Evolutionary conservation across 2,888 invertebrate genomes (phyloP).

Genomic region (Leptinotarsa tumamoca): DNA sequence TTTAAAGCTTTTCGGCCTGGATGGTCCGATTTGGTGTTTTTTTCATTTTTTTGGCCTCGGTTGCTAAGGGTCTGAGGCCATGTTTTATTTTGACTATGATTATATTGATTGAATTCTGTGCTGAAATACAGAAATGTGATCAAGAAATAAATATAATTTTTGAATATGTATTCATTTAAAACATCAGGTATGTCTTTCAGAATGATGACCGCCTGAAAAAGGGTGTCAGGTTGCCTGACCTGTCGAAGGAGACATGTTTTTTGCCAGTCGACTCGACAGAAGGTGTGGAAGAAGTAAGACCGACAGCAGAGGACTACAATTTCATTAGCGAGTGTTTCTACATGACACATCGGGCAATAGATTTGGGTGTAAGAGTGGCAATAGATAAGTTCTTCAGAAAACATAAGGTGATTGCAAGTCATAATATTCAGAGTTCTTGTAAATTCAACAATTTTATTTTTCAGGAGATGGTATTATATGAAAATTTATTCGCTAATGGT

Average conservation of each 20-base stretch:
- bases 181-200: constrained; percentile 59
- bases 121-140: neutral
- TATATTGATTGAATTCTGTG: neutral
- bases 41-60: no score
- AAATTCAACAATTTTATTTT: constrained; percentile 21
- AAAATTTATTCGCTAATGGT: neutral
- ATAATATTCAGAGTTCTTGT: no score
- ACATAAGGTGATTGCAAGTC: constrained; percentile 68
- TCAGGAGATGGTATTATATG: constrained; percentile 68
- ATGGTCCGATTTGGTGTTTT: no score
- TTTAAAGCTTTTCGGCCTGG: no score
- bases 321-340: constrained; percentile 94
- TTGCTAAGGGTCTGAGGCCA: no score
- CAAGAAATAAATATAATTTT: neutral
- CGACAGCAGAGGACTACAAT: constrained; percentile 74
- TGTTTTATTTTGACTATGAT: no score
- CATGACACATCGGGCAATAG: constrained; percentile 88
- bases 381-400: constrained; percentile 75
- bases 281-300: constrained; percentile 67
- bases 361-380: constrained; percentile 80
- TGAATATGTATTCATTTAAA: neutral
- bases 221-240: constrained; percentile 76
- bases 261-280: constrained; percentile 75
- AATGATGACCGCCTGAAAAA: constrained; percentile 70
- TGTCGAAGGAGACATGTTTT: constrained; percentile 83